Evolutionary conservation across 1,140 invertebrate species (phyloP).

Genomic region (Papilio helenus): DNA sequence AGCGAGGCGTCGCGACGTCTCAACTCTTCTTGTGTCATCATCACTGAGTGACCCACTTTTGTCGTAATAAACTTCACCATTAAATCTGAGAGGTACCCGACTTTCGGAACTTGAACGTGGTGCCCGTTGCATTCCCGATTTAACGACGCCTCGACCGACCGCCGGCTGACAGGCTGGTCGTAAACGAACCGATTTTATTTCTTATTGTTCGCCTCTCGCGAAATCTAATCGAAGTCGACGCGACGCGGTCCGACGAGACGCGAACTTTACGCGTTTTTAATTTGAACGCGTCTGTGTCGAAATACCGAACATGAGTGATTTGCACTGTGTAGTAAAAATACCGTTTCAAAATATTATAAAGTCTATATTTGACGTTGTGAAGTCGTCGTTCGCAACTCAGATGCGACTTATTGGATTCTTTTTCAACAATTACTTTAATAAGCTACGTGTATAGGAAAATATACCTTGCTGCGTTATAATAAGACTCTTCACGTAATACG

Average conservation of each 20-base stretch:
- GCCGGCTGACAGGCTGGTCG: conserved; percentile 73
- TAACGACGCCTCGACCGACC: conserved; percentile 77
- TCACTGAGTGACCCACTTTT: conserved; percentile 71
- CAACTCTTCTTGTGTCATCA: conserved; percentile 41
- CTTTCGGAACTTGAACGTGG: conserved; percentile 67
- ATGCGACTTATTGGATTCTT: conserved; percentile 43
- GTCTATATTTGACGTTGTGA: background rate
- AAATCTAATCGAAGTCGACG: conserved; percentile 80
- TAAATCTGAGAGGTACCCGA: conserved; percentile 61
- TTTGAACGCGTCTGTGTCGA: conserved; percentile 69
- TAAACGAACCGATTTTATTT: conserved; percentile 81
- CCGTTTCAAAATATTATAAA: conserved; percentile 28
- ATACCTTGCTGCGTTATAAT: conserved; percentile 39
- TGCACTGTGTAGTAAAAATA: conserved; percentile 70
- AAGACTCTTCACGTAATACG: conserved; percentile 44
- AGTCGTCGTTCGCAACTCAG: conserved; percentile 11
- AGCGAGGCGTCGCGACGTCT: conserved; percentile 50
- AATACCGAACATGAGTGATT: conserved; percentile 67
- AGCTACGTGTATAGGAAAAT: conserved; percentile 40
- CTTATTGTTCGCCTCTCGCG: conserved; percentile 81
- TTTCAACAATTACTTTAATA: conserved; percentile 49
- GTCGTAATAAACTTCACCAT: conserved; percentile 66
- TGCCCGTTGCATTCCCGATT: conserved; percentile 76
- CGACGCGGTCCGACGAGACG: conserved; percentile 54
- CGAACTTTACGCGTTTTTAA: conserved; percentile 78